A percentile compares a stretch with the other conserved stretches of the same genome.
phyloP scores from a whole-genome alignment of 2,113 vertebrate species.

The Leiothrix lutea region DNA sequence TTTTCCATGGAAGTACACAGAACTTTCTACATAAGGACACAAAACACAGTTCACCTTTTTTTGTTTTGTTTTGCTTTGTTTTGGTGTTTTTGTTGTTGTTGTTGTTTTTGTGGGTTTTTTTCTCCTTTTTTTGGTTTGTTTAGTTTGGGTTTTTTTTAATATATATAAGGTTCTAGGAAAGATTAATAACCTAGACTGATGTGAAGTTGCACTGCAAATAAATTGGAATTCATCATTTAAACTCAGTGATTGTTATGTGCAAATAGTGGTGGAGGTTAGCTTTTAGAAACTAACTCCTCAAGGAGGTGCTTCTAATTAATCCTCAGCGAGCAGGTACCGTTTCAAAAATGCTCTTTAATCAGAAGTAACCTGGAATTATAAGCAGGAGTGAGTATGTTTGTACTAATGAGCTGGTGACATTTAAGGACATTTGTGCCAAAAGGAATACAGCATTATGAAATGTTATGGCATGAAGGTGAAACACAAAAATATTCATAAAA shows the following conservation, averaged over 20 bases:
- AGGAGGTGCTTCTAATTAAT: slow-evolving; percentile 36
- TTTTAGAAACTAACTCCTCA: not conserved
- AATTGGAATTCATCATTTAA: not conserved
- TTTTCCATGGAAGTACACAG: not conserved
- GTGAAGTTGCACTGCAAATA: not conserved
- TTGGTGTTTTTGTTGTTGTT: too few species aligned
- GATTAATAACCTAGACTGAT: not conserved
- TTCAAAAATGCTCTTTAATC: slow-evolving; percentile 39
- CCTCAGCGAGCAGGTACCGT: slow-evolving; percentile 15
- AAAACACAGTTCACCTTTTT: not conserved
- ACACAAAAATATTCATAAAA: not conserved
- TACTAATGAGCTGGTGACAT: slow-evolving; percentile 34
- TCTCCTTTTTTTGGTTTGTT: not conserved
- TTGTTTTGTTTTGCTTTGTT: not conserved
- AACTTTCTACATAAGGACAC: not conserved
- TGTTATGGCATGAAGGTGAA: not conserved
- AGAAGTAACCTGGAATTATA: slow-evolving; percentile 39
- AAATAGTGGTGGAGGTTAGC: not conserved
- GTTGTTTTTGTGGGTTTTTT: not conserved
- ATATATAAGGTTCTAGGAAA: not conserved
- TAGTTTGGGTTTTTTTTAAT: not conserved
- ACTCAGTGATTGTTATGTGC: not conserved
- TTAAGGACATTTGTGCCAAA: slow-evolving; percentile 20
- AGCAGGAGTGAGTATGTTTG: not conserved
- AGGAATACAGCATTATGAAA: not conserved